Percentiles rank a stretch among this genome's conserved stretches.
Evolutionary conservation across 2,113 vertebrate genomes (phyloP).

Genomic region (Saimiri boliviensis): DNA sequence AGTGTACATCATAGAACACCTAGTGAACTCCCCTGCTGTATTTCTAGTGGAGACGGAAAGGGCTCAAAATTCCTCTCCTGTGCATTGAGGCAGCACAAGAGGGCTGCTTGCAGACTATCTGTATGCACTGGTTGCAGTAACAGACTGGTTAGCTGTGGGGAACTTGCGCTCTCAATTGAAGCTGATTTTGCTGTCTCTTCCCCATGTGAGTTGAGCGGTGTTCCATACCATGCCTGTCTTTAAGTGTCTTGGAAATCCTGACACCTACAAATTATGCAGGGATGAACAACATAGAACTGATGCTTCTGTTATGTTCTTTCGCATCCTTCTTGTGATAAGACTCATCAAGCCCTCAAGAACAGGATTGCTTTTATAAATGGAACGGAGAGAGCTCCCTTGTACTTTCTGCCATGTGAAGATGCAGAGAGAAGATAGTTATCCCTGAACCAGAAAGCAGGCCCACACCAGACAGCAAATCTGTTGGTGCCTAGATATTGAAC

Average conservation of each 20-base stretch:
- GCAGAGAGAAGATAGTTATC: no score
- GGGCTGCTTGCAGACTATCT: fast-evolving
- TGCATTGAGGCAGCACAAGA: no score
- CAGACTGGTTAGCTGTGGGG: background rate
- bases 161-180: fast-evolving
- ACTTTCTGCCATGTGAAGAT: background rate
- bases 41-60: background rate
- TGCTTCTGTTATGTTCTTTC: background rate
- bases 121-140: background rate
- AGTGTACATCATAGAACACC: background rate
- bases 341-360: background rate
- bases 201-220: background rate
- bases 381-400: background rate
- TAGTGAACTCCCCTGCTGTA: background rate
- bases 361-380: background rate
- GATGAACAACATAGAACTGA: background rate
- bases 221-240: background rate
- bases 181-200: background rate
- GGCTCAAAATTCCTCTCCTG: background rate
- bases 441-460: fast-evolving
- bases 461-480: background rate
- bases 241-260: background rate
- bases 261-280: background rate
- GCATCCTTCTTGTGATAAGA: background rate
- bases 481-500: background rate